Evolutionary conservation across 2,797 vertebrate genomes (phyloP).

Genomic region (Sebastes flavidus): DNA sequence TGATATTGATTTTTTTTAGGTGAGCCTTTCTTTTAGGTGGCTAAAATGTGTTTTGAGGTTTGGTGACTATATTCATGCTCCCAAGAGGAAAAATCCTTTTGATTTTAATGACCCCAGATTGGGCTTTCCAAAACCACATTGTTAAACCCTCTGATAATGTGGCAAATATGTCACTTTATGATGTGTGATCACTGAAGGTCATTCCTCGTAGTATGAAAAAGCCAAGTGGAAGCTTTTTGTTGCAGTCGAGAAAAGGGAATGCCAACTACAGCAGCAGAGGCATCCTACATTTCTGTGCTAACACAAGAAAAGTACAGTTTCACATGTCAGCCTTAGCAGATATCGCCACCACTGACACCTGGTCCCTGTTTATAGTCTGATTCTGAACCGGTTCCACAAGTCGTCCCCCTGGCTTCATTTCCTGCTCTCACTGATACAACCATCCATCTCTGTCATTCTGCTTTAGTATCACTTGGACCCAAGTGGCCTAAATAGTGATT

Average conservation of each 20-base stretch:
- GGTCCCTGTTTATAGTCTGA: slow-evolving; percentile 39
- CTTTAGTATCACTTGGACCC: slow-evolving; percentile 41
- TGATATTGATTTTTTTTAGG: too few relatives aligned
- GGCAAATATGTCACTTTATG: neutral
- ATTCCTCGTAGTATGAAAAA: neutral
- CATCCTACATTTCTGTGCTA: neutral
- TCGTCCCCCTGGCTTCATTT: slow-evolving; percentile 65
- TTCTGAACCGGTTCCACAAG: slow-evolving; percentile 40
- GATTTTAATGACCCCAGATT: neutral
- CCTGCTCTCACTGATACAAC: slow-evolving; percentile 53
- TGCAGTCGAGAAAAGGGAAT: neutral
- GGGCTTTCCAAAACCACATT: neutral
- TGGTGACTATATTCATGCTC: neutral
- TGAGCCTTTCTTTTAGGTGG: too few relatives aligned
- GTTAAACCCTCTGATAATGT: neutral
- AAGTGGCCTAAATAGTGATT: slow-evolving; percentile 40
- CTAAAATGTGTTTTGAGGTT: too few relatives aligned
- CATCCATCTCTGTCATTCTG: slow-evolving; percentile 58
- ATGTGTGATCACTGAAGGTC: neutral
- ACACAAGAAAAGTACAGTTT: slow-evolving; percentile 15
- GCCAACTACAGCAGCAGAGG: neutral
- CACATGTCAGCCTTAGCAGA: slow-evolving; percentile 25
- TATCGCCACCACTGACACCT: slow-evolving; percentile 29
- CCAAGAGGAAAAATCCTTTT: neutral
- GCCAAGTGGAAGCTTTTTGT: neutral